These are phyloP conservation scores for Cyanoramphus novaezelandiae DNA, from an alignment of 2,113 vertebrate species.

Conservation along the genomic window DNA sequence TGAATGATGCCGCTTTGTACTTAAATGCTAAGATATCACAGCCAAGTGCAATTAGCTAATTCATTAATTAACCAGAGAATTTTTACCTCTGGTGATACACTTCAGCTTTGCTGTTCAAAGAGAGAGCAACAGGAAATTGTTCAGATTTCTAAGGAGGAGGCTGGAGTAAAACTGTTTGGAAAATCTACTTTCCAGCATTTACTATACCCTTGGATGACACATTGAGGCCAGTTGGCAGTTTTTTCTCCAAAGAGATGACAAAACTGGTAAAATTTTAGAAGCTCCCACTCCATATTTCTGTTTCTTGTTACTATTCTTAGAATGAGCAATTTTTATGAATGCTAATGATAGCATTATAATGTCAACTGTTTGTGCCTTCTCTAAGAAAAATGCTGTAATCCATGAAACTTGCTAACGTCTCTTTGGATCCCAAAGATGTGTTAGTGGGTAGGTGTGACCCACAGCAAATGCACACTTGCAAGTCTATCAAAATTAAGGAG, in stretches of 20 bases:
- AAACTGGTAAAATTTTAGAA: slow-evolving; percentile 2
- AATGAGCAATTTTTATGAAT: background rate
- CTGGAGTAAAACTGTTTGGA: background rate
- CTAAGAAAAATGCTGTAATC: background rate
- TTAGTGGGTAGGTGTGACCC: background rate
- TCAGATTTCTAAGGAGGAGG: background rate
- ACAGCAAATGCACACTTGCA: background rate
- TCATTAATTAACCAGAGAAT: background rate
- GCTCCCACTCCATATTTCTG: background rate
- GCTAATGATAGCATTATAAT: background rate
- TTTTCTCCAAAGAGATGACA: background rate
- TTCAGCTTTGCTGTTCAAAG: background rate
- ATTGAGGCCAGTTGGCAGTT: slow-evolving; percentile 26
- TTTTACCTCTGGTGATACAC: background rate
- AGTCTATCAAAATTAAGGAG: background rate
- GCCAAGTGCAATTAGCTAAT: background rate
- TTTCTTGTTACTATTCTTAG: slow-evolving; percentile 19
- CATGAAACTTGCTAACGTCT: background rate
- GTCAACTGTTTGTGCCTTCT: background rate
- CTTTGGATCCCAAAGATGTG: background rate
- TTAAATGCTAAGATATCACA: background rate
- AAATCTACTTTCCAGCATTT: slow-evolving; percentile 5
- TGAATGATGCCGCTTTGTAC: background rate
- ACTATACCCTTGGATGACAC: background rate
- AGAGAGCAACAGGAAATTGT: background rate